Evolutionary conservation across 2,113 vertebrate genomes (phyloP), one percentile per base, ranked within the genome.

Genomic region (Abramis brama): DNA sequence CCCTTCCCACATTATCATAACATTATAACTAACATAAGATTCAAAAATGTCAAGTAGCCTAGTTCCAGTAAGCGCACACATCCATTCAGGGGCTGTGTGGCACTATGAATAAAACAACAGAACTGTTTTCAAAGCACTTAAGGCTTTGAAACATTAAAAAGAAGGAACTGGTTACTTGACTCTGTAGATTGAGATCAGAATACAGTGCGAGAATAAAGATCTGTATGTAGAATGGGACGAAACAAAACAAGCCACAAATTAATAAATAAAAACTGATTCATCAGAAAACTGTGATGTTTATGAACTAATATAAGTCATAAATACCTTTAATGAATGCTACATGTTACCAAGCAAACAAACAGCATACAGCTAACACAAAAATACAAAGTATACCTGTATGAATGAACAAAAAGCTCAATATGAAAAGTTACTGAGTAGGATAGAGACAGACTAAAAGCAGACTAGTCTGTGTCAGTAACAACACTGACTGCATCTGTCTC

Each of bases 401-500:
- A 57, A 57, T 7, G 1, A 57, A 57, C 62, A 45, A 59, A 33
- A 64, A 60, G n/a, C 68, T 39, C 30, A 52, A 57, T 57, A 15
- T 15, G 36, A 23, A 59, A 85, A 79, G 70, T 55, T 68, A 85
- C 66, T 76, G 59, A 76, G 21, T 45, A 25, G 82, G 45, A 33
- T 50, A 39, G 76, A 52, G 62, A 87, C 84, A 87, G 85, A 89
- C 75, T 80, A 82, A 78, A 78, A 74, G 83, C 70, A 52, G 15
- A 25, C 39, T 77, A 50, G 17, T n/a, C 77, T 70, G 86, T 87
- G 88, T 82, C 84, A 88, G 85, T 57, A 55, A 74, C 55, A 43
- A 23, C 87, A 82, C 88, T 91, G 90, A 68, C 79, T 57, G 19
- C 6, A 57, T 57, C 55, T 79, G 88, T 89, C 90, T 93, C 89